Evolutionary conservation across 2,888 invertebrate genomes (phyloP).

Genomic region (Drosophila formosana): DNA sequence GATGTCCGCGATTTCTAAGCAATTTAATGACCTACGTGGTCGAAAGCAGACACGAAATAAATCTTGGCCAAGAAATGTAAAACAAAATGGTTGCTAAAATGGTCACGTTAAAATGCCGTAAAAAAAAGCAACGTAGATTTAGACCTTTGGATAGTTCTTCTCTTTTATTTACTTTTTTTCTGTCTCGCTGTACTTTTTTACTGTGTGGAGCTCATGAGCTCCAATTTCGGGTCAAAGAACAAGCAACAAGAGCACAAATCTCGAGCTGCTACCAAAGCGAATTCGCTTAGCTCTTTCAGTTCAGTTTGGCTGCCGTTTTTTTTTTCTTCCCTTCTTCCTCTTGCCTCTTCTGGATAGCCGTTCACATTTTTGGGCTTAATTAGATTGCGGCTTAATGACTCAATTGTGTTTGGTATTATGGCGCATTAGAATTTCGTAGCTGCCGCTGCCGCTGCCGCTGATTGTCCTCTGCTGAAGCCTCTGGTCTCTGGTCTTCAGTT

Average conservation of each 20-base stretch:
- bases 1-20: constrained; percentile 77
- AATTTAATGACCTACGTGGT: constrained; percentile 80
- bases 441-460: constrained; percentile 23
- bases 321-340: not conserved
- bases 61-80: constrained; percentile 64
- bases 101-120: constrained; percentile 77
- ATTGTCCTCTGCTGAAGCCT: constrained; percentile 18
- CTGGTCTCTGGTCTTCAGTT: not conserved
- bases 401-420: constrained; percentile 76
- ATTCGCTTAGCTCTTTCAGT: constrained; percentile 22
- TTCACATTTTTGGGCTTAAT: constrained; percentile 77
- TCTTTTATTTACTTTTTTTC: constrained; percentile 17
- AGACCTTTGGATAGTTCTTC: constrained; percentile 27
- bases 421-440: constrained; percentile 57
- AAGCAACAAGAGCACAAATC: constrained; percentile 38
- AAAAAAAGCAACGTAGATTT: constrained; percentile 49
- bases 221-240: constrained; percentile 58
- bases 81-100: constrained; percentile 73
- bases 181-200: constrained; percentile 4
- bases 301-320: not conserved
- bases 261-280: constrained; percentile 17
- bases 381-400: constrained; percentile 80
- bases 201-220: constrained; percentile 17
- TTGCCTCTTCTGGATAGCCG: constrained; percentile 30
- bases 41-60: constrained; percentile 72